Percentiles rank a stretch among this genome's conserved stretches.
phyloP scores from a whole-genome alignment of 2,888 invertebrate species.

The Scaeva pyrastri region DNA sequence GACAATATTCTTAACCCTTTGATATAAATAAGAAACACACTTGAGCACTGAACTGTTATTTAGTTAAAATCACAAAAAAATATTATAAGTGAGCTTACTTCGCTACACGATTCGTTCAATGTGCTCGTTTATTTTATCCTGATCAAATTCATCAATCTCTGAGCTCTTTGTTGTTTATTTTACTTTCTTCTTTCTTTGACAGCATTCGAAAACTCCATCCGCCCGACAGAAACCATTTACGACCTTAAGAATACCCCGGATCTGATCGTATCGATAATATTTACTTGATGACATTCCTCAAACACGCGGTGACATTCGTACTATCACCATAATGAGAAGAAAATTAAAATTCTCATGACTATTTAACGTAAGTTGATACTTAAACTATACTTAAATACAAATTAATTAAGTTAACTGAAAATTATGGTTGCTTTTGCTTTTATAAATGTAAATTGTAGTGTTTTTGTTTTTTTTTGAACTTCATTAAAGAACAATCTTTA shows the following conservation, averaged over 20 bases:
- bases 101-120: no score
- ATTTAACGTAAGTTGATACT: background rate
- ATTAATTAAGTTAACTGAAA: background rate
- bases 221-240: no score
- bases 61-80: no score
- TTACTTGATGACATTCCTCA: background rate
- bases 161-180: no score
- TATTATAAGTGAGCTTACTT: no score
- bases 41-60: no score
- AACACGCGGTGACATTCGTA: background rate
- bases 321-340: background rate
- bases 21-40: no score
- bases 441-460: background rate
- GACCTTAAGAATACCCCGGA: background rate
- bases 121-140: no score
- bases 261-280: background rate
- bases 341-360: background rate
- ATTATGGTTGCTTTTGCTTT: background rate
- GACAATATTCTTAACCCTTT: no score
- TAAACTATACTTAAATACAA: background rate
- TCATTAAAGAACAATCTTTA: slow-evolving; percentile 1
- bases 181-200: no score
- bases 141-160: no score
- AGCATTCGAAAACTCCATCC: no score
- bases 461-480: background rate